Base-by-base conservation (phyloP, 2,888 invertebrate genomes). In the Drosophila formosana region DNA sequence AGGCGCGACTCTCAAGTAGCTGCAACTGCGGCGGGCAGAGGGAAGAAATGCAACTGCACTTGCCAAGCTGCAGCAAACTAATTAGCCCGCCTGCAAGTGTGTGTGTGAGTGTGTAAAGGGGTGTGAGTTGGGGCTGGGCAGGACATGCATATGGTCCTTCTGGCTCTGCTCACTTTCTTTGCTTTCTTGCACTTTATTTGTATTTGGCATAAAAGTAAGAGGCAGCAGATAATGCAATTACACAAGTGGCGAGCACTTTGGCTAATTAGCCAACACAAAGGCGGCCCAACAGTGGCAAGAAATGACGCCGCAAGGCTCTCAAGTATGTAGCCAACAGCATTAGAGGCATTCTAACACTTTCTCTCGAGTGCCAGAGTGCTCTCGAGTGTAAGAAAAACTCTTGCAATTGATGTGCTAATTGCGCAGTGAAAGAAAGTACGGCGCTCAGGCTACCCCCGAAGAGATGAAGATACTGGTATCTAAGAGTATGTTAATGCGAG, bases 141-240 rank as follows among this genome's bases (percentile, higher is more conserved):
- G 73, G 56, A 60, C 63, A 56, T 78, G 68, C 37, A 66, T 18
- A 18, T 49, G 75, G 51, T 74, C 66, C 83, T 82, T 66, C 37
- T 66, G 53, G 64, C 60, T 23, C 18, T 13, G 55, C 28, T 8
- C 49, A 77, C 83, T 82, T 83, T 83, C 83, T 86, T 83, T 85
- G 68, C 81, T 47, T 57, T 46, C 34, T 47, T 57, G 34, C 34
- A 34, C 26, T 72, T 80, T 85, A 82, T 85, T 86, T 88, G 88
- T 74, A 80, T 78, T 81, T 79, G 72, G 66, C 72, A 79, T 79
- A 82, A 67, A 75, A 82, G 77, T 62, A 50, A 61, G 64, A 39
- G 55, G 46, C 26, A 70, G 72, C 72, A 86, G 88, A 87, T 85
- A 86, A 86, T 86, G 85, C 89, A 89, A 88, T 86, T 86, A 85